Conservation (phyloP, 2,113 vertebrate genomes). For the Reinhardtius hippoglossoides region DNA sequence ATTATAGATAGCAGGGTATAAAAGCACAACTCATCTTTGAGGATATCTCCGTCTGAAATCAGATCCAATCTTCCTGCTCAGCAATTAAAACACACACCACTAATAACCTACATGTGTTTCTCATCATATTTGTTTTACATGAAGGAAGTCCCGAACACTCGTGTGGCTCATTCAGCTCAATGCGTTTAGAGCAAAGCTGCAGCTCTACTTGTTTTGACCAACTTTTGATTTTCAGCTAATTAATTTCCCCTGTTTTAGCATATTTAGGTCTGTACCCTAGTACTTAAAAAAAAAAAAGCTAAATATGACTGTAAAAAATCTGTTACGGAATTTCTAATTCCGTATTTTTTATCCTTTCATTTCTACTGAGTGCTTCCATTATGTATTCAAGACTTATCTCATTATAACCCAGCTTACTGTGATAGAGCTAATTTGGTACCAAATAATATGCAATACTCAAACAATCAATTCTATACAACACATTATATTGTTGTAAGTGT, state of each 20-base stretch:
- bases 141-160: slow-evolving; percentile 40
- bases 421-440: too few species aligned
- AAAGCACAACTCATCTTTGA: slow-evolving; percentile 30
- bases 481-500: too few species aligned
- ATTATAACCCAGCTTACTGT: too few species aligned
- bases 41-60: slow-evolving; percentile 53
- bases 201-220: background rate
- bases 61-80: slow-evolving; percentile 56
- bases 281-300: background rate
- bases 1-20: slow-evolving; percentile 25
- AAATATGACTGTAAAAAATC: too few species aligned
- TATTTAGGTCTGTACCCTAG: background rate
- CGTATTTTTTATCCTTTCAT: too few species aligned
- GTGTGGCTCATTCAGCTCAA: slow-evolving; percentile 43
- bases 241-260: background rate
- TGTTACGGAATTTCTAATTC: too few species aligned
- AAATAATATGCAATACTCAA: too few species aligned
- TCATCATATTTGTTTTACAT: slow-evolving; percentile 75
- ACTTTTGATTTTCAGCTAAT: background rate
- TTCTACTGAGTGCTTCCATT: too few species aligned
- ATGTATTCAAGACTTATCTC: too few species aligned
- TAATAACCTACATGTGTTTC: slow-evolving; percentile 71
- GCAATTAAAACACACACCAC: slow-evolving; percentile 70
- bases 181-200: background rate
- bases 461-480: too few species aligned